Percentiles rank a stretch among this genome's conserved stretches.
These are phyloP conservation scores for Suricata suricatta DNA, from an alignment of 2,113 vertebrate species.

Conservation along the genomic window DNA sequence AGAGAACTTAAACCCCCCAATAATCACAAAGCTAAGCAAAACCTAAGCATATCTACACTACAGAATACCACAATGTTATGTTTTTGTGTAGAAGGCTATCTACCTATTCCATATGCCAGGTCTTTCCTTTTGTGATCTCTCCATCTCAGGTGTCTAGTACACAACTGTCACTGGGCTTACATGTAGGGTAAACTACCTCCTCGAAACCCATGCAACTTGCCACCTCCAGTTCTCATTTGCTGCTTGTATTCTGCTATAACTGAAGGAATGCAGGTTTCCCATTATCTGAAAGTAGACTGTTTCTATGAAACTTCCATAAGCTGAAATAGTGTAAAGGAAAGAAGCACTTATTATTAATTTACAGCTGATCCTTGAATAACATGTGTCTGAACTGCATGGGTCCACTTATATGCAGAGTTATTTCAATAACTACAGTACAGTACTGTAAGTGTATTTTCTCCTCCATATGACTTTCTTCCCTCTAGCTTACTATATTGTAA, in stretches of 20 bases:
- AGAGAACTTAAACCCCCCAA: slow-evolving; percentile 25
- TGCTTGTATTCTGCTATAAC: slow-evolving; percentile 27
- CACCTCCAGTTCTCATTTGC: neutral
- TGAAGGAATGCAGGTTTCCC: neutral
- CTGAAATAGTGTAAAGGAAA: neutral
- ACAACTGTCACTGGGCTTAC: neutral
- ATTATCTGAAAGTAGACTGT: neutral
- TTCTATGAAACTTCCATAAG: neutral
- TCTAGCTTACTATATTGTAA: neutral
- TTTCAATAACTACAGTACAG: neutral
- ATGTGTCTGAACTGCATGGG: neutral
- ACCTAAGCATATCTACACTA: neutral
- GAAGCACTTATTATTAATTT: neutral
- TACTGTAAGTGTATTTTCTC: neutral
- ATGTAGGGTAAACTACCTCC: slow-evolving; percentile 34
- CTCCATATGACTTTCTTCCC: neutral
- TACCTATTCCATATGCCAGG: neutral
- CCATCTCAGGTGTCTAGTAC: neutral
- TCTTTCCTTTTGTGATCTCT: slow-evolving; percentile 15
- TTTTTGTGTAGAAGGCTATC: slow-evolving; percentile 18
- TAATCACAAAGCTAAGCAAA: slow-evolving; percentile 42
- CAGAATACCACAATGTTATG: neutral
- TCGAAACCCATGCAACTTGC: neutral
- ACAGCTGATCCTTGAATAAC: neutral
- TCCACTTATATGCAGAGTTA: neutral